Base-by-base conservation (phyloP, 2,113 vertebrate species). In the Nesogale talazaci region DNA sequence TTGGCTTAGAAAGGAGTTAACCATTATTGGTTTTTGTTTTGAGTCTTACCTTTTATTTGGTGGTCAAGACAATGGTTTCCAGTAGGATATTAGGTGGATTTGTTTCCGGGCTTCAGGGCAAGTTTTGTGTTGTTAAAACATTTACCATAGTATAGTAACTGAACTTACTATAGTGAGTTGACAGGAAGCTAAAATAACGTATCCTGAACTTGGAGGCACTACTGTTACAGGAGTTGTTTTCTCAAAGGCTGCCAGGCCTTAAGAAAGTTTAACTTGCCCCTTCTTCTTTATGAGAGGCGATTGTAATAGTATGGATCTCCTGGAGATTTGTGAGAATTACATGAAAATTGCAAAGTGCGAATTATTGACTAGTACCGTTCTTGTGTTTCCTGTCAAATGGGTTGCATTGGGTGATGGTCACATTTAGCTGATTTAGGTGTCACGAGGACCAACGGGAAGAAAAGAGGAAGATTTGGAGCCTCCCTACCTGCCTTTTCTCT, bases 121-220 rank as follows among this genome's bases (percentile, higher is more conserved):
- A 34, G 20, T n/a, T 63, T 81, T 81, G 59, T 84, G 12, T 77
- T 86, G 38, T 11, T 19, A 91, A 52, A 52, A 25, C 23, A 25
- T 85, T 96, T 94, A 94, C 92, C 52, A 95, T 92, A 1, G 46
- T 52, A 52, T 52, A 52, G 46, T 52, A 52, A 11, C 22, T 76
- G 29, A 81, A 77, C 2, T 93, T 85, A 52, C 9, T 52, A 12
- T 52, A 52, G 14, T 52, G 46, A 52, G 46, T 52, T 90, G 19
- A 80, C 93, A 89, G 92, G 91, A 87, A 75, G 31, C 29, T 85
- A 70, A 78, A 90, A 59, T 86, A 92, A 89, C 88, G 85, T 87
- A 16, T 10, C 19, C 29, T 92, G 74, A 81, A 77, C 74, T 76
- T 25, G 74, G 38, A 42, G 38, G 38, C 85, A 85, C 70, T 70